Conservation (phyloP, 2,888 invertebrate species). For the Spicauda simplicius region DNA sequence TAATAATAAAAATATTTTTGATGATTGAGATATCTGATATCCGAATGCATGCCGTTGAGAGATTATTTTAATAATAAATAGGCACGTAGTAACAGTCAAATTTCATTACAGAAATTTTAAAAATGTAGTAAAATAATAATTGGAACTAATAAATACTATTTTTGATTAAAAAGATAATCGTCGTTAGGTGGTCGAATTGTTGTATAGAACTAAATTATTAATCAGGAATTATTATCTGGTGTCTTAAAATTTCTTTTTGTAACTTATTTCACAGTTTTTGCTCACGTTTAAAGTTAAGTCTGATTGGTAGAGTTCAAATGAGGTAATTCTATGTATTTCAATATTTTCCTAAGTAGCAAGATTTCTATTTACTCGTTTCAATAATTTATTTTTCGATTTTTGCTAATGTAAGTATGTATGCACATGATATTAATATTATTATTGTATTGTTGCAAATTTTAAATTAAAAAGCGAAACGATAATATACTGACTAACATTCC, state of each 20-base stretch:
- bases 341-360: neutral
- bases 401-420: neutral
- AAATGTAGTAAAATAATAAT: slow-evolving; percentile 29
- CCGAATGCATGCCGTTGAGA: slow-evolving; percentile 32
- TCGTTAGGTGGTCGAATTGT: slow-evolving; percentile 26
- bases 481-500: neutral
- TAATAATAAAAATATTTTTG: slow-evolving; percentile 29
- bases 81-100: slow-evolving; percentile 33
- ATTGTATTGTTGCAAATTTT: neutral
- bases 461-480: neutral
- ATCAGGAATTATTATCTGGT: neutral
- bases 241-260: neutral
- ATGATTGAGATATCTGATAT: slow-evolving; percentile 28
- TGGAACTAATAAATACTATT: slow-evolving; percentile 41
- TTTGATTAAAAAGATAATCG: slow-evolving; percentile 43
- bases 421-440: neutral
- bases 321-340: too few species aligned
- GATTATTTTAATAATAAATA: slow-evolving; percentile 39
- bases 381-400: neutral
- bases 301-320: neutral
- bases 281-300: neutral
- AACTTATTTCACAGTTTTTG: neutral
- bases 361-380: neutral
- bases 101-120: slow-evolving; percentile 32
- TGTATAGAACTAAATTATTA: slow-evolving; percentile 6